phyloP scores from a whole-genome alignment of 2,797 vertebrate genomes.

The Serranus cabrilla region DNA sequence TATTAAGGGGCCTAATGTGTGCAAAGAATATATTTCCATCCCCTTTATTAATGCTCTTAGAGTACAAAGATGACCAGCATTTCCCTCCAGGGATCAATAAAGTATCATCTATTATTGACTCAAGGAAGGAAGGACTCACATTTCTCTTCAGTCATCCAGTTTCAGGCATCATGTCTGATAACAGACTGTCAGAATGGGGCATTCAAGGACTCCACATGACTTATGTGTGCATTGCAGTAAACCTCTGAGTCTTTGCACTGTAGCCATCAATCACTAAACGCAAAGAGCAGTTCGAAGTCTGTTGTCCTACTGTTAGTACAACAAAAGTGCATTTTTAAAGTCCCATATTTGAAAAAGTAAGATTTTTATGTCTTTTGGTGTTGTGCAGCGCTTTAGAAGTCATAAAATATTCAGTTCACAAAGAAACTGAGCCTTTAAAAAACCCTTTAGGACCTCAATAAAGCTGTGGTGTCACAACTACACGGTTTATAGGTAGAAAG shows the following conservation, averaged over 20 bases:
- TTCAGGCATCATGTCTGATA: conserved; percentile 21
- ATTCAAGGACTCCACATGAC: conserved; percentile 44
- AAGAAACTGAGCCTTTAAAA: too few species aligned
- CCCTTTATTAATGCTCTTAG: conserved; percentile 8
- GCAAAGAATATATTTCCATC: neutral
- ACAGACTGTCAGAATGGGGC: conserved; percentile 44
- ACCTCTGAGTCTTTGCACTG: conserved; percentile 1
- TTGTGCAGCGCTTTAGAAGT: too few species aligned
- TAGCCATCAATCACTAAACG: neutral
- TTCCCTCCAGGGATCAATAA: conserved; percentile 12
- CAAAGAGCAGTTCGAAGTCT: neutral
- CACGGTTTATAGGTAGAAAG: too few species aligned
- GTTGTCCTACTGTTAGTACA: neutral
- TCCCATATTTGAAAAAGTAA: too few species aligned
- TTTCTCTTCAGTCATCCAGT: conserved; percentile 9
- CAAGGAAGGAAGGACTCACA: conserved; percentile 12
- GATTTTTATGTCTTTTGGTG: too few species aligned
- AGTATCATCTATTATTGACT: conserved; percentile 12
- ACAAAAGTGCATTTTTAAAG: too few species aligned
- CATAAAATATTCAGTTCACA: too few species aligned
- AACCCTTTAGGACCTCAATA: too few species aligned
- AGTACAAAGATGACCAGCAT: neutral
- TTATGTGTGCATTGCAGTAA: conserved; percentile 5
- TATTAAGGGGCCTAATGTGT: neutral
- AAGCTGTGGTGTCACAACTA: too few species aligned